These are phyloP conservation scores for Parnassius mnemosyne DNA, from an alignment of 2,888 invertebrate species.

Conservation along the genomic window DNA sequence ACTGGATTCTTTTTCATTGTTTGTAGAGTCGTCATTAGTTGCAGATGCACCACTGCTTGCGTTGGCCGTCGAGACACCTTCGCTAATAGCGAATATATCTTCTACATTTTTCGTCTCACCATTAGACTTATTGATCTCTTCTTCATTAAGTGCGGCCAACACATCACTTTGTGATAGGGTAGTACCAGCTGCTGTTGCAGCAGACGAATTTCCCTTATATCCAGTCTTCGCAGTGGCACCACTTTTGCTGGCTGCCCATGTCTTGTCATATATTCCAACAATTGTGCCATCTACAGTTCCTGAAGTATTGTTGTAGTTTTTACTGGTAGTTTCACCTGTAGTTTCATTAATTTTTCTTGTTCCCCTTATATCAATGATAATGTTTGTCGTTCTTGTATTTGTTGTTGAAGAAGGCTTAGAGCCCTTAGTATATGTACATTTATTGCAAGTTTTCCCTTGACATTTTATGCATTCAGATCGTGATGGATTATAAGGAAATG, in stretches of 20 bases:
- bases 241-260: constrained; percentile 32
- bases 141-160: constrained; percentile 32
- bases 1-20: background rate
- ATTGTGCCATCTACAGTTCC: constrained; percentile 21
- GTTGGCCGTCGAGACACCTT: constrained; percentile 30
- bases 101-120: constrained; percentile 27
- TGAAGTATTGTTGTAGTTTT: constrained; percentile 6
- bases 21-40: constrained; percentile 15
- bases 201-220: constrained; percentile 21
- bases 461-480: constrained; percentile 28
- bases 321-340: constrained; percentile 26
- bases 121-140: constrained; percentile 18
- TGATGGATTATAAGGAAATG: constrained; percentile 28
- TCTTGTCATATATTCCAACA: constrained; percentile 31
- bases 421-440: constrained; percentile 24
- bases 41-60: constrained; percentile 28
- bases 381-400: constrained; percentile 34
- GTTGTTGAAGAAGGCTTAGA: constrained; percentile 12
- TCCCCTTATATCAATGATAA: constrained; percentile 40
- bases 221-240: constrained; percentile 22
- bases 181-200: constrained; percentile 30
- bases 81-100: constrained; percentile 30
- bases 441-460: constrained; percentile 28
- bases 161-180: constrained; percentile 31
- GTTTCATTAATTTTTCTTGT: constrained; percentile 24